phyloP scores from a whole-genome alignment of 2,888 invertebrate species.

The Amitus sp. region DNA sequence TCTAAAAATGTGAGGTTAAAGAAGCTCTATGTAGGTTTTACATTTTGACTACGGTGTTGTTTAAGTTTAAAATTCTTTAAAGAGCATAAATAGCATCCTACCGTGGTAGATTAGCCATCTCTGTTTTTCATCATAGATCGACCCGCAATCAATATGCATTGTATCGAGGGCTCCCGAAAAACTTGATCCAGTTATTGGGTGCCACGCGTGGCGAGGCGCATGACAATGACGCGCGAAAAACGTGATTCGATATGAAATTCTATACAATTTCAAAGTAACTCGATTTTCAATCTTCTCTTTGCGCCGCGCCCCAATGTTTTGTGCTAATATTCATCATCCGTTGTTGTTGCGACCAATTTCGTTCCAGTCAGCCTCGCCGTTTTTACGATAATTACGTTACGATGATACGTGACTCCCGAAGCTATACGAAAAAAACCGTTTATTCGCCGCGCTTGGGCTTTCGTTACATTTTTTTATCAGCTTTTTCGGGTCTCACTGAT shows the following conservation, averaged over 20 bases:
- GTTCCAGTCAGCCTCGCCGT: neutral
- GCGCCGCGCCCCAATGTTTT: constrained; percentile 16
- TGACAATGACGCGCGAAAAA: constrained; percentile 38
- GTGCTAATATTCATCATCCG: constrained; percentile 20
- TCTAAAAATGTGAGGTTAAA: no score
- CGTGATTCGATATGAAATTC: constrained; percentile 37
- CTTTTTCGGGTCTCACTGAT: no score
- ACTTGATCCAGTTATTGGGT: constrained; percentile 40
- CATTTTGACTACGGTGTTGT: no score
- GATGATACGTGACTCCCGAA: no score
- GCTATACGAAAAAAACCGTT: no score
- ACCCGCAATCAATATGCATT: constrained; percentile 39
- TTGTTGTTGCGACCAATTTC: neutral
- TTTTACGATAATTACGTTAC: neutral
- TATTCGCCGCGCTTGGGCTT: no score
- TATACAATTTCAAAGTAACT: constrained; percentile 20
- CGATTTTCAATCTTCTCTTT: constrained; percentile 28
- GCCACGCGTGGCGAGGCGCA: constrained; percentile 22
- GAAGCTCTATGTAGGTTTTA: no score
- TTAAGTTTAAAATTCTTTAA: no score
- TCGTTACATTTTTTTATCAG: no score
- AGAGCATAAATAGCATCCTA: constrained; percentile 31
- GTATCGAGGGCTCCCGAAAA: constrained; percentile 33
- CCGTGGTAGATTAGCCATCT: constrained; percentile 36
- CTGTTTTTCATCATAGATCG: constrained; percentile 29